Evolutionary conservation across 2,113 vertebrate genomes (phyloP), one percentile per base, ranked within the genome.

Genomic region (Clarias batrachus): DNA sequence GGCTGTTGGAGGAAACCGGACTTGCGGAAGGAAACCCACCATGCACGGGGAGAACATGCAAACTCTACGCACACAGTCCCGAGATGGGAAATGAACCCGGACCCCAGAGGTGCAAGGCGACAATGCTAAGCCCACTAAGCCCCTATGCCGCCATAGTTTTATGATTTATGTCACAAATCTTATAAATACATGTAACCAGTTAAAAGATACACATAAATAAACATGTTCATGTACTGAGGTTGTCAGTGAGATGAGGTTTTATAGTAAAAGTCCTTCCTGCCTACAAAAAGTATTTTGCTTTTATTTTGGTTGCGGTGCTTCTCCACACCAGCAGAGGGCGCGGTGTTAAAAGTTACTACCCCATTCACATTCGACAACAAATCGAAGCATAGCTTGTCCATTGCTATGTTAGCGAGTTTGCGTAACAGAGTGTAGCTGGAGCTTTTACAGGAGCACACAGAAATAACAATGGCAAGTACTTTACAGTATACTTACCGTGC

Each of bases 381-480:
- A n/a, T 54, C 73, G 78, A 19, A 33, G n/a, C 76, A 25, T 59
- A 27, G 27, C 52, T 27, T 3, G 37, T 11, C 5, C 1, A 48
- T n/a, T 85, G 74, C 62, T 79, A 33, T 70, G 85, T 52, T 71
- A 86, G 77, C 30, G 37, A n/a, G 41, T 41, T 79, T 70, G n/a
- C 6, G 59, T 41, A 27, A 0, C 11, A 37, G 0, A 37, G 17
- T 33, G 27, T 57, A 83, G 52, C 82, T 71, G n/a, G 82, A 30
- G 19, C 70, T 68, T 48, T 3, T 25, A 14, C 65, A n/a, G 21
- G 8, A 65, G n/a, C 19, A 13, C 54, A 59, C 3, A 60, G 23
- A 6, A 83, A 12, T 52, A 73, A 57, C 56, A 23, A 89, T 89
- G 88, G 88, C 48, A 85, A 87, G 88, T 87, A 78, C 0, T 33